These are phyloP conservation scores for Zaprionus tsacasi DNA, from an alignment of 1,140 invertebrate species.

Conservation along the genomic window DNA sequence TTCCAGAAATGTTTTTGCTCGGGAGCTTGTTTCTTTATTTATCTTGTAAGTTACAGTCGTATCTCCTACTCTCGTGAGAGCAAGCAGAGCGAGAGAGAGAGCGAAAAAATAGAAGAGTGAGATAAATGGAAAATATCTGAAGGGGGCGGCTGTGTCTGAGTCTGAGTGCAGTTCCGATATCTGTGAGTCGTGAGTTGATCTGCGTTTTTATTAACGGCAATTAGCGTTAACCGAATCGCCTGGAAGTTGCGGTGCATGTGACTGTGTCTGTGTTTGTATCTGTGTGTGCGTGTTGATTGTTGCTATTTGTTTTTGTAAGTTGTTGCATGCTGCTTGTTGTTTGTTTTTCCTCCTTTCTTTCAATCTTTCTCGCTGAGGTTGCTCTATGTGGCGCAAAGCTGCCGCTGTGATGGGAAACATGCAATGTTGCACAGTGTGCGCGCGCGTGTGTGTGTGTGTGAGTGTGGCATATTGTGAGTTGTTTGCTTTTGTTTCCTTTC, in stretches of 20 bases:
- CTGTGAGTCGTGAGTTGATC: constrained; percentile 29
- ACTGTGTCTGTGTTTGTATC: constrained; percentile 47
- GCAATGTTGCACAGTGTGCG: constrained; percentile 22
- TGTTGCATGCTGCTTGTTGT: constrained; percentile 44
- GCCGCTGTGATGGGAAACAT: constrained; percentile 49
- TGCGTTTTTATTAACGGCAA: constrained; percentile 73
- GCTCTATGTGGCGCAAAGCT: constrained; percentile 1
- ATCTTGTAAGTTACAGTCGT: too few species aligned
- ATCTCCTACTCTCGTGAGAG: too few species aligned
- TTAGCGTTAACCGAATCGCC: constrained; percentile 56
- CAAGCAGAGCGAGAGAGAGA: too few species aligned
- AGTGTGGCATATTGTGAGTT: constrained; percentile 13
- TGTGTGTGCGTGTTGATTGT: constrained; percentile 37
- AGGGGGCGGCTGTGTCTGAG: background rate
- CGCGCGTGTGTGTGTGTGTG: constrained; percentile 7
- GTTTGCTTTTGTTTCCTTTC: constrained; percentile 39
- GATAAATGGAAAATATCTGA: background rate
- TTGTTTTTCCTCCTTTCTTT: constrained; percentile 62
- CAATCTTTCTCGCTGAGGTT: background rate
- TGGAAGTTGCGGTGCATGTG: constrained; percentile 53
- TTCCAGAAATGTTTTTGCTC: too few species aligned
- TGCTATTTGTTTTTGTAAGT: constrained; percentile 27
- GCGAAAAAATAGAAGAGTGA: too few species aligned
- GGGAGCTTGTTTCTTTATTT: too few species aligned
- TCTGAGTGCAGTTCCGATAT: constrained; percentile 31